Conservation (phyloP, 2,888 invertebrate species). For the Eulithis testata region DNA sequence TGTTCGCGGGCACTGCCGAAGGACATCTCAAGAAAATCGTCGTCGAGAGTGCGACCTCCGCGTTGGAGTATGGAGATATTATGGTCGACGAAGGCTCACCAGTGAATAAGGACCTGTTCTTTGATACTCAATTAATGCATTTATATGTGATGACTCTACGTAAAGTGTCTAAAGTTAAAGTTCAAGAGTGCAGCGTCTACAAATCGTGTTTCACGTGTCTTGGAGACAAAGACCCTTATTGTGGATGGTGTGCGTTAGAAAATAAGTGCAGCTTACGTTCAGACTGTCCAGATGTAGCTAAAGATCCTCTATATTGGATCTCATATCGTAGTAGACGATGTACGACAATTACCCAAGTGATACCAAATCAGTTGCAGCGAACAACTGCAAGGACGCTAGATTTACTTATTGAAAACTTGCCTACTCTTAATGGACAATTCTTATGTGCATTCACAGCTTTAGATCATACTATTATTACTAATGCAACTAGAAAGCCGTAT, state of each 20-base stretch:
- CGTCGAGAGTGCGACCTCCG: constrained; percentile 92
- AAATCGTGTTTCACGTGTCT: constrained; percentile 96
- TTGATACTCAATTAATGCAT: constrained; percentile 95
- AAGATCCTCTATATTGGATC: constrained; percentile 97
- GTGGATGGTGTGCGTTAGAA: constrained; percentile 98
- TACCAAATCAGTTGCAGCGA: constrained; percentile 95
- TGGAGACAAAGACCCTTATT: constrained; percentile 97
- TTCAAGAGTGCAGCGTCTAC: constrained; percentile 96
- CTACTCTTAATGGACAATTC: constrained; percentile 94
- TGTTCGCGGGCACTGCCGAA: constrained; percentile 96
- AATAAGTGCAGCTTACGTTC: constrained; percentile 97
- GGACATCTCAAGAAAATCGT: constrained; percentile 98
- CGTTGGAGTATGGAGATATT: constrained; percentile 96
- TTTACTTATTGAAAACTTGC: constrained; percentile 97
- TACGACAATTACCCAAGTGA: constrained; percentile 96
- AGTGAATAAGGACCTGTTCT: constrained; percentile 95
- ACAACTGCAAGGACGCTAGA: constrained; percentile 96
- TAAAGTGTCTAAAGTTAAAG: constrained; percentile 97
- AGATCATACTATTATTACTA: constrained; percentile 95
- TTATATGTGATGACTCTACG: constrained; percentile 97
- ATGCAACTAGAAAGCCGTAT: constrained; percentile 94
- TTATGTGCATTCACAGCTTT: constrained; percentile 97
- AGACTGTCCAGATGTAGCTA: constrained; percentile 96
- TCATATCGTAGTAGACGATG: constrained; percentile 98
- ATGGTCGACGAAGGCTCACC: constrained; percentile 92